These are phyloP conservation scores for Drosophila kohkoa DNA, from an alignment of 1,140 invertebrate species.

Conservation along the genomic window DNA sequence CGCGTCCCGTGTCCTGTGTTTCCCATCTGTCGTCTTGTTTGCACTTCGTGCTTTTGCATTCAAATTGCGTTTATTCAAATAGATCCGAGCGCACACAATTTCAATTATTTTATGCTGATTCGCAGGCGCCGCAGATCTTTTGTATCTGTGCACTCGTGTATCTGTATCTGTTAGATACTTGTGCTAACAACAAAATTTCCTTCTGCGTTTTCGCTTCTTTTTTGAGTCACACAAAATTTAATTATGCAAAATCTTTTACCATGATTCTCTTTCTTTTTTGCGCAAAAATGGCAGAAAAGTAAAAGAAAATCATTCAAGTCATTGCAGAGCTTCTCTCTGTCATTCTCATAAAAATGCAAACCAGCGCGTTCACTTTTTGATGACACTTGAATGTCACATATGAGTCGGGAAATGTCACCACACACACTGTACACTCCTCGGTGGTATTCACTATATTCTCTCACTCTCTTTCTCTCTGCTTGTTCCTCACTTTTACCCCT, in stretches of 20 bases:
- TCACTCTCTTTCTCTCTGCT: not conserved
- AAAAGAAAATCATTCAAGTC: constrained; percentile 71
- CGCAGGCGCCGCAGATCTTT: constrained; percentile 65
- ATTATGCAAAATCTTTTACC: constrained; percentile 76
- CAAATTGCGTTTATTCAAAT: constrained; percentile 83
- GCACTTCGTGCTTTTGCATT: constrained; percentile 82
- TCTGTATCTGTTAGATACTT: constrained; percentile 52
- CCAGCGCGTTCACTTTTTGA: constrained; percentile 68
- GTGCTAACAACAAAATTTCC: constrained; percentile 32
- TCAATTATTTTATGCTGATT: constrained; percentile 83
- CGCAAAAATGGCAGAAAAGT: constrained; percentile 27
- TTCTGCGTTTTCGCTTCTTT: constrained; percentile 26
- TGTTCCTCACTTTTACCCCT: constrained; percentile 4
- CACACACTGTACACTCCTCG: constrained; percentile 9
- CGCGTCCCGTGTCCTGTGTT: constrained; percentile 33
- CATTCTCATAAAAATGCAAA: constrained; percentile 81
- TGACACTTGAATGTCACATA: constrained; percentile 82
- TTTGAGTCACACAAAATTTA: constrained; percentile 62
- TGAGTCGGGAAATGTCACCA: constrained; percentile 56
- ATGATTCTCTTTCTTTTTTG: constrained; percentile 41
- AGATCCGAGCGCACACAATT: constrained; percentile 77
- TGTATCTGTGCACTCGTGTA: constrained; percentile 58
- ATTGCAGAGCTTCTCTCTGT: constrained; percentile 66
- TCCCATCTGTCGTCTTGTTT: constrained; percentile 70
- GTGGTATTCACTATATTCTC: constrained; percentile 1